Percentiles rank a stretch among this genome's conserved stretches.
These are phyloP conservation scores for Hirundichthys speculiger DNA, from an alignment of 2,113 vertebrate species.

Conservation along the genomic window DNA sequence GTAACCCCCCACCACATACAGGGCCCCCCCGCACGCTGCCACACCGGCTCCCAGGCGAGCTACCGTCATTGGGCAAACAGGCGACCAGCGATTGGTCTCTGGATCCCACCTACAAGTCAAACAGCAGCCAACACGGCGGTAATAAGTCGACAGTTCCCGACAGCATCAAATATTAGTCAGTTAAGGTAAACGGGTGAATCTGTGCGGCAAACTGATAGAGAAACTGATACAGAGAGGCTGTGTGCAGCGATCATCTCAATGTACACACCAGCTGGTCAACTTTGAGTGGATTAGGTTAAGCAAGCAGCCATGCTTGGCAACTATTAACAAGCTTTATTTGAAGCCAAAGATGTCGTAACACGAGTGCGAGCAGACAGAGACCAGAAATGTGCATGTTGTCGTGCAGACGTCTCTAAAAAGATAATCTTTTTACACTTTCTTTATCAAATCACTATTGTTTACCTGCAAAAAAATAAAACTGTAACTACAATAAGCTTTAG, in stretches of 20 bases:
- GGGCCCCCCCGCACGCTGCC: constrained; percentile 71
- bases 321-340: constrained; percentile 54
- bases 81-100: constrained; percentile 81
- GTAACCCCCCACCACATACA: constrained; percentile 84
- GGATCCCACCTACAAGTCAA: constrained; percentile 81
- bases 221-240: no score
- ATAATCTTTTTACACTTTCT: no score
- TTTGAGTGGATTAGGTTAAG: constrained; percentile 68
- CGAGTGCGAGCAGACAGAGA: background rate
- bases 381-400: constrained; percentile 5
- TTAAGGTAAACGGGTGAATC: background rate
- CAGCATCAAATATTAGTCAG: no score
- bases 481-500: no score
- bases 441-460: no score
- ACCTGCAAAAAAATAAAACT: no score
- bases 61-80: constrained; percentile 79
- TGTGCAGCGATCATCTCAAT: no score
- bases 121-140: background rate
- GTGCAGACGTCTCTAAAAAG: background rate
- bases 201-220: no score
- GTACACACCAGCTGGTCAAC: constrained; percentile 13
- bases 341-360: constrained; percentile 30
- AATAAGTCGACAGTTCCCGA: no score
- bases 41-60: constrained; percentile 83
- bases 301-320: constrained; percentile 47